Conservation (phyloP, 2,113 vertebrate genomes). For the Nipponia nippon region DNA sequence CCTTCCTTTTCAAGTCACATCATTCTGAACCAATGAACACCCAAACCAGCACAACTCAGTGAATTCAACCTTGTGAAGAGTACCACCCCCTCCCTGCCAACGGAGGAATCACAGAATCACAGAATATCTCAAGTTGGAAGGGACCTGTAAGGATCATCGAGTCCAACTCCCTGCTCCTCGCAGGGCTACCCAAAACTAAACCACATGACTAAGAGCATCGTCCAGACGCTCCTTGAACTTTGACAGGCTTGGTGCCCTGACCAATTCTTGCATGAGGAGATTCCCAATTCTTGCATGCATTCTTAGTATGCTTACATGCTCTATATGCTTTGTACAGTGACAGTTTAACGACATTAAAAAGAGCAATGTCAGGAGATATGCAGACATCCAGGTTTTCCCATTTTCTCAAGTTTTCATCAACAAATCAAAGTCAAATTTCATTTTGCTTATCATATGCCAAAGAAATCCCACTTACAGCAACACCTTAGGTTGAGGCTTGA, state of each 20-base stretch:
- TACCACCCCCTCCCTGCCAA: not conserved
- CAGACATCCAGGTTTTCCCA: not conserved
- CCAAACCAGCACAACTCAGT: not conserved
- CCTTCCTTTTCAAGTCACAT: not conserved
- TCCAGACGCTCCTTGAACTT: not conserved
- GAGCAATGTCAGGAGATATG: not conserved
- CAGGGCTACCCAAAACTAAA: not conserved
- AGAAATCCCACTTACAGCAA: not conserved
- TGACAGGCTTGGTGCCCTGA: not conserved
- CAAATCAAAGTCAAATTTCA: not conserved
- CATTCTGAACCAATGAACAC: not conserved
- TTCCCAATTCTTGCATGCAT: not conserved
- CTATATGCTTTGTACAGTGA: not conserved
- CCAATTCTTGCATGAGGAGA: not conserved
- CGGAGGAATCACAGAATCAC: not conserved
- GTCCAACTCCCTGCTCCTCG: not conserved
- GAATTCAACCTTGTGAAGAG: not conserved
- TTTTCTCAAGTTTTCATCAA: not conserved
- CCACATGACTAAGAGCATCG: not conserved
- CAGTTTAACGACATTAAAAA: not conserved
- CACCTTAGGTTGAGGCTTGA: not conserved
- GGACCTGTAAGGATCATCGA: not conserved
- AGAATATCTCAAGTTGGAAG: not conserved
- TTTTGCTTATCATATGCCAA: not conserved
- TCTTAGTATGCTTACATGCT: not conserved